Base-by-base conservation (phyloP, 2,797 vertebrate species). In the Sebastolobus alascanus region DNA sequence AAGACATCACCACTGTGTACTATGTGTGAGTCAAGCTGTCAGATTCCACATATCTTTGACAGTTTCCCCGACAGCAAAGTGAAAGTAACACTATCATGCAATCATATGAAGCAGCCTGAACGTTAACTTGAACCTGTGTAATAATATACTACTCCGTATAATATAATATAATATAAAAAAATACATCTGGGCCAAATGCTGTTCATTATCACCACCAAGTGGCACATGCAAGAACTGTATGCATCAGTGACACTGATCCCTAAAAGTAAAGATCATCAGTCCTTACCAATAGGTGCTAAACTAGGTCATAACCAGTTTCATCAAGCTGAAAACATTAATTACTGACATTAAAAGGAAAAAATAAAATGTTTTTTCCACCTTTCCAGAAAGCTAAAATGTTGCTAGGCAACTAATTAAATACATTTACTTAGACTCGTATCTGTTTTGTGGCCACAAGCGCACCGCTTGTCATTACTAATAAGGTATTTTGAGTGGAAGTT, bases 121-220 rank as follows among this genome's bases (percentile, higher is more conserved):
- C 13, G 54, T 70, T 70, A 11, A 56, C 43, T 52, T 83, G 8
- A 72, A 58, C 16, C 13, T 31, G 25, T 63, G 31, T 18, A 40
- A 64, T 29, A 35, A 31, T 8, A 14, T 2, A 56, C 52, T 2
- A 27, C 3, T 20, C 5, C 4, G 4, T 16, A n/a, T 16, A n/a
- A 6, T 58, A 22, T 6, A 14, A 29, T 22, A 31, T 29, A 16
- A 37, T 37, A 37, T 37, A 37, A 37, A 65, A 56, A 80, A 55
- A 68, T 27, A 72, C 16, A 69, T 33, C 11, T 25, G 6, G 1
- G 37, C 2, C 16, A 79, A 86, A 71, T 56, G 14, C 46, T 56
- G 75, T 67, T 76, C 77, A 74, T 77, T 78, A 79, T 77, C 89
- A 73, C 90, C 93, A 87, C 79, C 93, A 58, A 86, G 94, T 93